Evolutionary conservation across 2,113 vertebrate species (phyloP).

Genomic region (Ictalurus punctatus): DNA sequence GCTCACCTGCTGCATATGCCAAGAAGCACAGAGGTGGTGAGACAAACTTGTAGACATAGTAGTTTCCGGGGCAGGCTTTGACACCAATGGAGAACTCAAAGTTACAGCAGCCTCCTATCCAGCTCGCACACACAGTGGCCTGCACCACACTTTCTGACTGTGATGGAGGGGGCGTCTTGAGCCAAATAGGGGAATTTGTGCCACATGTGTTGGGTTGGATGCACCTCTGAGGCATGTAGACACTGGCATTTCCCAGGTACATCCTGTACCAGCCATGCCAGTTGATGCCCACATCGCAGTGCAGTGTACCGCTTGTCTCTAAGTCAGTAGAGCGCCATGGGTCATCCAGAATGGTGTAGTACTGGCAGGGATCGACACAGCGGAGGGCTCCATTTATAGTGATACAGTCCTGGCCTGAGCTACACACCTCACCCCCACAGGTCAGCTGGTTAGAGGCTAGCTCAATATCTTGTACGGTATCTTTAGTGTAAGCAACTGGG

Average conservation of each 20-base stretch:
- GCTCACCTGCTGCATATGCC: constrained; percentile 54
- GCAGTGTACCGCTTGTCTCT: neutral
- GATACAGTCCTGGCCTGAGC: constrained; percentile 40
- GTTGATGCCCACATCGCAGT: constrained; percentile 32
- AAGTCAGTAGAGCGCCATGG: constrained; percentile 46
- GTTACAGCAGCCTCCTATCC: constrained; percentile 37
- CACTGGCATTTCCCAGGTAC: constrained; percentile 40
- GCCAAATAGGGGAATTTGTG: constrained; percentile 49
- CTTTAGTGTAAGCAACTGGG: constrained; percentile 10
- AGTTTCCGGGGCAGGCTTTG: constrained; percentile 54
- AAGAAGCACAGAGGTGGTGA: constrained; percentile 39
- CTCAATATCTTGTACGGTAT: neutral
- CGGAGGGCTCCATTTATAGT: neutral
- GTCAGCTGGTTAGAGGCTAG: neutral
- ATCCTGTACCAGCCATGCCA: constrained; percentile 57
- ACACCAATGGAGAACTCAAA: constrained; percentile 48
- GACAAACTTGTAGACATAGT: constrained; percentile 53
- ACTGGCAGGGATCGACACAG: constrained; percentile 51
- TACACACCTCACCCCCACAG: constrained; percentile 27
- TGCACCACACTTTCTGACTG: constrained; percentile 41
- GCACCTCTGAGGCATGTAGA: constrained; percentile 49
- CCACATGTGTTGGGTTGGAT: constrained; percentile 42
- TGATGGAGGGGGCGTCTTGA: constrained; percentile 30
- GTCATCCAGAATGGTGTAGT: constrained; percentile 45
- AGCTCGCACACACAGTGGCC: constrained; percentile 42